Base-by-base conservation (phyloP, 2,113 vertebrate species). In the Coptodon bakossiorum region DNA sequence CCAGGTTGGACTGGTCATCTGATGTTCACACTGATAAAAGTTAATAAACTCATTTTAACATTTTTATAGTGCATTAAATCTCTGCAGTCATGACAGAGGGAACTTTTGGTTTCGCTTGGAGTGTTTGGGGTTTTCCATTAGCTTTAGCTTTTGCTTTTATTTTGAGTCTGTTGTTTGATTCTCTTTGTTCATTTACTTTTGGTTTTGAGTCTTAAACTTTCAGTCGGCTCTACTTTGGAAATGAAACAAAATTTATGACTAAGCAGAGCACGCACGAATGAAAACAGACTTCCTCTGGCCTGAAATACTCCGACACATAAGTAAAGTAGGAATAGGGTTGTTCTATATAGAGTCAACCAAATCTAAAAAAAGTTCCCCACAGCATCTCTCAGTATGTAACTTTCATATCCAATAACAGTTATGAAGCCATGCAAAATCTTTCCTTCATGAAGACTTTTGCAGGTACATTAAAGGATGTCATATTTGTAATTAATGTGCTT, bases 1-100 rank as follows among this genome's bases (percentile, higher is more conserved):
- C 31, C 29, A 27, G 27, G 43, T 78, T 50, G 43, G 1, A 31
- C 27, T 19, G 24, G 43, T 78, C 14, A 3, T 45, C 27, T 78
- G 19, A 61, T 86, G 78, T 82, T 31, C 14, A 0, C 27, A 31
- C 83, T 85, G 31, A 27, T 78, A 7, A 56, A 80, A 31, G 27
- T 9, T 52, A 91, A 93, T 92, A 92, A 93, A 92, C 29, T 68
- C 9, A 16, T 2, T 13, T 9, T 31, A 53, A 53, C 2, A 5
- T 2, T 43, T 43, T 7, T 3, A 2, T 57, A 9, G 50, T 86
- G 17, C 2, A 16, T 52, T 52, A 12, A 59, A 29, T 73, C 9
- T 6, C 1, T 43, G n/a, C 7, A 29, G 14, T 78, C 6, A 50
- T 13, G 27, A 50, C 27, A 11, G 27, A 17, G 7, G 50, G 10